A percentile compares a stretch with the other conserved stretches of the same genome.
Evolutionary conservation across 2,113 vertebrate genomes (phyloP).

Genomic region (Pristiophorus japonicus): DNA sequence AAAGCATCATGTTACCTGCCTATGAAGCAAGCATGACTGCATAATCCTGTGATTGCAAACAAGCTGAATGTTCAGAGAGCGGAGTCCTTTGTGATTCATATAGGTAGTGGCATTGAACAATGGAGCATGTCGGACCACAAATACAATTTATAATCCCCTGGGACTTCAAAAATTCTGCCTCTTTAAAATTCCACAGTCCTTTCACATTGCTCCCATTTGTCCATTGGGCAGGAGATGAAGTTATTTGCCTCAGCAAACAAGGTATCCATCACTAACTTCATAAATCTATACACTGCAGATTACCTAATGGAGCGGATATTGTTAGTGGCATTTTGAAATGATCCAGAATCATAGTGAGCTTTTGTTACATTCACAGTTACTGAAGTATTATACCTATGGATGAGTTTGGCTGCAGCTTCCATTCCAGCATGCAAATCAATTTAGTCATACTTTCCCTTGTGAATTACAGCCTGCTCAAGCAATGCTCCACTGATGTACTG

Average conservation of each 20-base stretch:
- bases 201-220: background rate
- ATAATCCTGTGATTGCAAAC: background rate
- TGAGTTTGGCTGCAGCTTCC: background rate
- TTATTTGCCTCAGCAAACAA: conserved; percentile 15
- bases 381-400: background rate
- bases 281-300: conserved; percentile 5
- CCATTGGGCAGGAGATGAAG: background rate
- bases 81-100: background rate
- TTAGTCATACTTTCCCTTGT: background rate
- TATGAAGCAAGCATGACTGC: background rate
- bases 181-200: background rate
- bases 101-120: conserved; percentile 6
- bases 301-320: background rate
- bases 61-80: background rate
- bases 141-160: background rate
- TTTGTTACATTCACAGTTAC: background rate
- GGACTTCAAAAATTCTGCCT: background rate
- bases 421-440: background rate
- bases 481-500: background rate
- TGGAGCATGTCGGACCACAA: background rate
- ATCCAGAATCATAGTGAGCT: background rate
- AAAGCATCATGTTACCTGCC: background rate
- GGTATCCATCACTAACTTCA: conserved; percentile 1
- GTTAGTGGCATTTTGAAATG: background rate
- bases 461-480: background rate